These are phyloP conservation scores for Cinclus cinclus DNA, from an alignment of 2,113 vertebrate species.

Conservation along the genomic window DNA sequence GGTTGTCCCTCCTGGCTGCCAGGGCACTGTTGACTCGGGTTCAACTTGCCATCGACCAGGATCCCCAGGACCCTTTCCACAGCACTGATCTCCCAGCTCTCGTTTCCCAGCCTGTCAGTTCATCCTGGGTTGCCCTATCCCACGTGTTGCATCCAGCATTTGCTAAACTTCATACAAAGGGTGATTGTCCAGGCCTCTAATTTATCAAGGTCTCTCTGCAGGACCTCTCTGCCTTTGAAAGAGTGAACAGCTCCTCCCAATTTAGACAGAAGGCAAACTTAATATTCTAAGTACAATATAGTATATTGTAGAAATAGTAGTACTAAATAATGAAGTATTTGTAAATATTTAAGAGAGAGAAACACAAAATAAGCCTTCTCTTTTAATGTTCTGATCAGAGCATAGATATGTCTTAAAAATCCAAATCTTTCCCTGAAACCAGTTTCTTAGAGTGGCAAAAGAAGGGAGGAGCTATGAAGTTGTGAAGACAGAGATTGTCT, in stretches of 20 bases:
- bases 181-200: neutral
- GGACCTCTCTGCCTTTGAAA: neutral
- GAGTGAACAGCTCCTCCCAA: neutral
- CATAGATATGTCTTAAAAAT: neutral
- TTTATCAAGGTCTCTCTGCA: neutral
- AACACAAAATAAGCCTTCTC: neutral
- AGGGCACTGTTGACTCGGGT: neutral
- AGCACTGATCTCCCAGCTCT: fast-evolving
- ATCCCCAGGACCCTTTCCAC: neutral
- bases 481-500: neutral
- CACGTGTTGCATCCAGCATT: fast-evolving
- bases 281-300: neutral
- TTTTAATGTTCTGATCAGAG: neutral
- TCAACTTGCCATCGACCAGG: fast-evolving
- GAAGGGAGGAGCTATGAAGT: fast-evolving
- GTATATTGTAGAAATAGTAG: neutral
- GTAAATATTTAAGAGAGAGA: neutral
- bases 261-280: neutral
- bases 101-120: fast-evolving
- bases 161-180: neutral
- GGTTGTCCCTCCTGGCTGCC: fast-evolving
- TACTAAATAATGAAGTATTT: neutral
- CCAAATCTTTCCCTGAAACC: neutral
- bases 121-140: neutral
- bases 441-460: neutral